Base-by-base conservation (phyloP, 30 jellyfish, hydroid and myxozoan genomes). In the Turritopsis rubra region DNA sequence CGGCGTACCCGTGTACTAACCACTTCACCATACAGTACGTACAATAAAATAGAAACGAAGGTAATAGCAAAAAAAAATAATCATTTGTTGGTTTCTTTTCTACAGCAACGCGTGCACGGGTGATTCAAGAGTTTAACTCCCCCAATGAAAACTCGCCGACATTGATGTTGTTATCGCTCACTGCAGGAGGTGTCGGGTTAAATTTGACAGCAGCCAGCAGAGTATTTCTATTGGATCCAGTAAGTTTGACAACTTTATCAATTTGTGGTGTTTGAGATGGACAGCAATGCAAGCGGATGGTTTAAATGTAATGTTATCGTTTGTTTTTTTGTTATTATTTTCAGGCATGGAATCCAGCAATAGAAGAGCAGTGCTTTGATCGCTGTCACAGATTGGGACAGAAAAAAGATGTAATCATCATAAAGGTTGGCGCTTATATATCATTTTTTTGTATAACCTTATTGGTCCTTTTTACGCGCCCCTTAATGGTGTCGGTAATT, bases 271-370 rank as follows among this genome's bases (percentile, higher is more conserved):
- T n/a, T n/a, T n/a, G n/a, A n/a, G n/a, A n/a, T n/a, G n/a, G n/a
- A n/a, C n/a, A 20, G 41, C 23, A 0, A 27, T 54, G 23, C 82
- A 80, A 0, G 28, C 19, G n/a, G n/a, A n/a, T n/a, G n/a, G n/a
- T n/a, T n/a, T n/a, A n/a, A 53, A n/a, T 54, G 17, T 8, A 19
- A n/a, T 0, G 28, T 81, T 8, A 21, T 54, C 29, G 23, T 19
- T 66, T 20, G 24, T 16, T 23, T 18, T 70, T 22, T 26, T 18
- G 18, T 66, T 71, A 20, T 81, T 25, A 9, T 23, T 70, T 83
- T 21, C 29, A 88, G 96, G 96, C 96, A 1, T 88, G 96, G 96
- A 88, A 88, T 76, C 96, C 96, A 27, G 88, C 96, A 7, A 77
- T 80, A 18, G 96, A 88, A 79, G 96, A 88, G 7, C 96, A 88